Base-by-base conservation (phyloP, 2,888 invertebrate genomes). In the Spodoptera exigua region DNA sequence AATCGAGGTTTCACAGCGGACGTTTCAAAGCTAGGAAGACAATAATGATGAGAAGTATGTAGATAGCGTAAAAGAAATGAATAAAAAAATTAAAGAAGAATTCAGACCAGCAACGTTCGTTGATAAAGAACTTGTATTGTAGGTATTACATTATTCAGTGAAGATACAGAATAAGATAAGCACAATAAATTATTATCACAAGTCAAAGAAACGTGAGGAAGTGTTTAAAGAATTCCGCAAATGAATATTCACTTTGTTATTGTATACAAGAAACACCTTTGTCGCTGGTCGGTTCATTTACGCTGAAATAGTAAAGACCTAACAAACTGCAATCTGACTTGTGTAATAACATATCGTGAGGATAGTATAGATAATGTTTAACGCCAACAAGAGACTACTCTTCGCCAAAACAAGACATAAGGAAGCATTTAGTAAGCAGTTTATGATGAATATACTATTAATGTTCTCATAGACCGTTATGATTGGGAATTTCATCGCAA, bases 121-220 rank as follows among this genome's bases (percentile, higher is more conserved):
- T 17, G 32, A 21, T 16, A 34, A 61, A 61, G 14, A 51, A 16
- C 21, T 44, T 2, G 3, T 44, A 16, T 44, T 2, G 3, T 44
- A 16, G 10, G 51, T 13, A 27, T 9, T 27, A 27, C 27, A 0
- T 37, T 54, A 54, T 51, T 52, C 39, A 54, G 40, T 49, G 34
- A 53, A 32, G 47, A 48, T 39, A 40, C 27, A 53, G 21, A 47
- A 34, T 9, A 27, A 40, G 58, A 65, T 52, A 66, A 52, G 66
- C 18, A 5, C 27, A 27, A 27, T 27, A 27, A 27, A 32, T 43
- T 39, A 47, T 48, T 47, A 48, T 40, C 21, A 34, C 16, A 18
- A 35, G 43, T 48, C 27, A 35, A 62, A 62, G 18, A 56, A 5
- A 53, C n/a, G 34, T 40, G 16, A 39, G 12, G n/a, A 16, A 36